A percentile compares a stretch with the other conserved stretches of the same genome.
These are phyloP conservation scores for Coelogynopora nodosa DNA, from an alignment of 2,888 invertebrate genomes.

Conservation along the genomic window DNA sequence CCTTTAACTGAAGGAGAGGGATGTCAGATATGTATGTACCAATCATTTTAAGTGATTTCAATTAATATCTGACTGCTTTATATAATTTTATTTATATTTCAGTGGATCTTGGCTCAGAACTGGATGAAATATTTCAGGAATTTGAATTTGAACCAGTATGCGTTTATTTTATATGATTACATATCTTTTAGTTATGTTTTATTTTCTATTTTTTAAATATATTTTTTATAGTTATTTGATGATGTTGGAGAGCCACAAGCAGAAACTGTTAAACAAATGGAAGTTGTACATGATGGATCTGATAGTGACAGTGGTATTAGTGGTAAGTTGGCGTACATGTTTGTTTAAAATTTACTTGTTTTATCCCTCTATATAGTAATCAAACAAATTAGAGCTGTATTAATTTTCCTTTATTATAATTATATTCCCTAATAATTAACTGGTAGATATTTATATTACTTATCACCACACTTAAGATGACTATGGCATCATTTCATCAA, in stretches of 20 bases:
- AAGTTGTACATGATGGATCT: constrained; percentile 33
- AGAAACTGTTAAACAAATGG: background rate
- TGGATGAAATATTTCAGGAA: background rate
- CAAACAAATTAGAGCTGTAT: too few species aligned
- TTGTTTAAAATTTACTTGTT: too few species aligned
- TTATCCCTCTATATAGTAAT: too few species aligned
- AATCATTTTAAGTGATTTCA: background rate
- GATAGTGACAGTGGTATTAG: constrained; percentile 42
- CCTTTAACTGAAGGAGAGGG: background rate
- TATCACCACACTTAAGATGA: too few species aligned
- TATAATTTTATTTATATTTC: background rate
- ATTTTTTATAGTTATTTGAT: background rate
- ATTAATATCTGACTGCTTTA: background rate
- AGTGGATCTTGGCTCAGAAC: background rate
- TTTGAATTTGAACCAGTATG: background rate
- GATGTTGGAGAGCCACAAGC: background rate
- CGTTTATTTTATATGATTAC: background rate
- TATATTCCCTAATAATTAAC: too few species aligned
- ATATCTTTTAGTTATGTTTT: background rate
- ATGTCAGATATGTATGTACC: background rate
- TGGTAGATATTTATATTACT: too few species aligned
- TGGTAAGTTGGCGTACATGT: too few species aligned
- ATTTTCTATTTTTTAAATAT: background rate
- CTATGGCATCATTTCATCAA: too few species aligned
- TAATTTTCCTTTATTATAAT: too few species aligned